Evolutionary conservation across 2,797 vertebrate species (phyloP).

Genomic region (Lutjanus argentimaculatus): DNA sequence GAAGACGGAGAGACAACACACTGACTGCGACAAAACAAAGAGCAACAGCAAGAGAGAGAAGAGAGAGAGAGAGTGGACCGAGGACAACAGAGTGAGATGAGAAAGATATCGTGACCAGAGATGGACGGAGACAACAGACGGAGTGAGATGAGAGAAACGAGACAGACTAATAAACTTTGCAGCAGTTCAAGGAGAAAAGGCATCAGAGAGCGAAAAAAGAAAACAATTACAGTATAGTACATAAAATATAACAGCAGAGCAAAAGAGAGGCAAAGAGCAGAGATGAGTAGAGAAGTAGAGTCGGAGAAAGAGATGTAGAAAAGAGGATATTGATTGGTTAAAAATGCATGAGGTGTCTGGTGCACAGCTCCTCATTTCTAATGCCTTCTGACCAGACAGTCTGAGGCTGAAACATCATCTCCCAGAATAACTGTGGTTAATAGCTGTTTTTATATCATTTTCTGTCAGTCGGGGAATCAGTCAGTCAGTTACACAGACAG

Average conservation of each 20-base stretch:
- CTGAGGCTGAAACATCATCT: constrained; percentile 28
- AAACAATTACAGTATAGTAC: constrained; percentile 23
- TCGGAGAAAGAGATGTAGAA: constrained; percentile 46
- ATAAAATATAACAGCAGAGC: not conserved
- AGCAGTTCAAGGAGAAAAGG: constrained; percentile 32
- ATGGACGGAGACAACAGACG: constrained; percentile 33
- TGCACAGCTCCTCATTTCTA: constrained; percentile 57
- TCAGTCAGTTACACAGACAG: constrained; percentile 5
- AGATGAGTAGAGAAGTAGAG: constrained; percentile 25
- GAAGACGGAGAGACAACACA: not conserved
- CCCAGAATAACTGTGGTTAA: constrained; percentile 29
- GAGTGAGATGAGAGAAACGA: constrained; percentile 24
- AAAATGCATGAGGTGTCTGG: constrained; percentile 77
- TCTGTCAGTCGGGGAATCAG: constrained; percentile 7
- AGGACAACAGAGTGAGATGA: constrained; percentile 6
- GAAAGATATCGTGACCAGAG: constrained; percentile 3
- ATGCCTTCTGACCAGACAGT: constrained; percentile 58
- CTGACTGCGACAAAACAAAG: not conserved
- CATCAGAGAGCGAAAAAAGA: not conserved
- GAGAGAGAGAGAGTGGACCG: not conserved
- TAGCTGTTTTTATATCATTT: constrained; percentile 35
- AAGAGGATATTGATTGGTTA: constrained; percentile 72
- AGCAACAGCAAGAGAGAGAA: not conserved
- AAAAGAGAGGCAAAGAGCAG: constrained; percentile 4
- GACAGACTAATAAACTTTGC: constrained; percentile 34